phyloP scores from a whole-genome alignment of 2,797 vertebrate genomes.

The Tragopan temminckii region DNA sequence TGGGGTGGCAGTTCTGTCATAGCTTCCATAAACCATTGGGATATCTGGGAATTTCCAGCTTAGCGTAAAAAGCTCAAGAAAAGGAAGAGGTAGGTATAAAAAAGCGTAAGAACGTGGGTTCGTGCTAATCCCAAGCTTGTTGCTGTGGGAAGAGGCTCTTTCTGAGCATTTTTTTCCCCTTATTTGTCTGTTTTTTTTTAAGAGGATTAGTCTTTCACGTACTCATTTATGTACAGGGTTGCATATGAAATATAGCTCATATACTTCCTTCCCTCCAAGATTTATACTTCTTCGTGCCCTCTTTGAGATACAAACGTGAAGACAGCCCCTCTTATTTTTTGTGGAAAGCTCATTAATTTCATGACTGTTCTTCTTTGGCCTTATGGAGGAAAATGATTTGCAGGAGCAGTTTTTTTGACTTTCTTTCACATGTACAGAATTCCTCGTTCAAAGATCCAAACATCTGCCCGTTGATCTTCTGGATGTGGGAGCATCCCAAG shows the following conservation, averaged over 20 bases:
- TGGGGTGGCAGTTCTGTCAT: not conserved
- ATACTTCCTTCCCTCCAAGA: not conserved
- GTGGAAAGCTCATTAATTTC: rapidly evolving
- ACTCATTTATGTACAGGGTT: rapidly evolving
- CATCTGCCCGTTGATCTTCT: not conserved
- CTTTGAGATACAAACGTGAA: rapidly evolving
- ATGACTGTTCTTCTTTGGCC: not conserved
- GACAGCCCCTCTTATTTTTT: rapidly evolving
- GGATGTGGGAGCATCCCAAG: not conserved
- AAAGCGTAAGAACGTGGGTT: not conserved
- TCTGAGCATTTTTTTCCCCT: not conserved
- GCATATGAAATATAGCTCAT: rapidly evolving
- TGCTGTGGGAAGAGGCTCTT: not conserved
- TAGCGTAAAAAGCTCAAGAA: not conserved
- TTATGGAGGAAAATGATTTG: not conserved
- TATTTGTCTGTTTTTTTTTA: not conserved
- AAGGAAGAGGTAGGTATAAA: not conserved
- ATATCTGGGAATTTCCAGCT: not conserved
- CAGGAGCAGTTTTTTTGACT: rapidly evolving
- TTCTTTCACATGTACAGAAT: rapidly evolving
- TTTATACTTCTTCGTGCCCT: rapidly evolving
- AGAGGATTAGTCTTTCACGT: not conserved
- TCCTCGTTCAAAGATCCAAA: not conserved
- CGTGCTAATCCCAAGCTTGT: not conserved
- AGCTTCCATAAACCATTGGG: not conserved